Percentiles rank a stretch among this genome's conserved stretches.
These are phyloP conservation scores for Orius insidiosus DNA, from an alignment of 1,140 invertebrate species.

Conservation along the genomic window DNA sequence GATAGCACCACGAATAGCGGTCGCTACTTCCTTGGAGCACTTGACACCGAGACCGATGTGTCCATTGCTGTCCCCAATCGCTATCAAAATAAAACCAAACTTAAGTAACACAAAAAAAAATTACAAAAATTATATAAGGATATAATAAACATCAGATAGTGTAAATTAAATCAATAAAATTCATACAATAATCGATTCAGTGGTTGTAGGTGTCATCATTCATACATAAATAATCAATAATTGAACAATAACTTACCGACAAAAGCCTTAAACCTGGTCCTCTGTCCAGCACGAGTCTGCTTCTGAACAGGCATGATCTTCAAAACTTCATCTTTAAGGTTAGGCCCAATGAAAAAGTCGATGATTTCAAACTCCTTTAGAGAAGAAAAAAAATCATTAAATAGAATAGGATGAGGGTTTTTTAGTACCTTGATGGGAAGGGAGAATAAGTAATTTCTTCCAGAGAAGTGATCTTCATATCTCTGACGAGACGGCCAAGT, in stretches of 20 bases:
- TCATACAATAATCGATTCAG: background rate
- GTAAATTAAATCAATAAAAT: conserved; percentile 3
- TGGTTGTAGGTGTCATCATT: conserved; percentile 6
- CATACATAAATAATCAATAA: no score
- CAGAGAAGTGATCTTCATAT: conserved; percentile 88
- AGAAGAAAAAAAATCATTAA: conserved; percentile 3
- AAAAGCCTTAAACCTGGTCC: conserved; percentile 88
- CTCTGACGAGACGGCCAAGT: conserved; percentile 87
- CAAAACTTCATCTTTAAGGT: conserved; percentile 91
- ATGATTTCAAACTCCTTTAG: conserved; percentile 99
- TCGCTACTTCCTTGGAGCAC: conserved; percentile 99
- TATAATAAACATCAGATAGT: conserved; percentile 6
- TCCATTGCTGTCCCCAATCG: conserved; percentile 96
- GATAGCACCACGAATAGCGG: conserved; percentile 97
- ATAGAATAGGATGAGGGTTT: background rate
- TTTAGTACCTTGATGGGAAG: conserved; percentile 93
- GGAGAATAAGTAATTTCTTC: conserved; percentile 99
- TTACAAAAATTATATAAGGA: background rate
- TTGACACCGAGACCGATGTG: conserved; percentile 98
- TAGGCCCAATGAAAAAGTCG: conserved; percentile 82
- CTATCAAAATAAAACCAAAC: conserved; percentile 29
- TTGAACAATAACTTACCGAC: conserved; percentile 25
- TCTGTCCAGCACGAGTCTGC: conserved; percentile 97
- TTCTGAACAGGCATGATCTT: conserved; percentile 99
- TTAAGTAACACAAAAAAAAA: background rate